A percentile compares a stretch with the other conserved stretches of the same genome.
phyloP scores from a whole-genome alignment of 64 coral and sea anemone species.

The Actinia equina region DNA sequence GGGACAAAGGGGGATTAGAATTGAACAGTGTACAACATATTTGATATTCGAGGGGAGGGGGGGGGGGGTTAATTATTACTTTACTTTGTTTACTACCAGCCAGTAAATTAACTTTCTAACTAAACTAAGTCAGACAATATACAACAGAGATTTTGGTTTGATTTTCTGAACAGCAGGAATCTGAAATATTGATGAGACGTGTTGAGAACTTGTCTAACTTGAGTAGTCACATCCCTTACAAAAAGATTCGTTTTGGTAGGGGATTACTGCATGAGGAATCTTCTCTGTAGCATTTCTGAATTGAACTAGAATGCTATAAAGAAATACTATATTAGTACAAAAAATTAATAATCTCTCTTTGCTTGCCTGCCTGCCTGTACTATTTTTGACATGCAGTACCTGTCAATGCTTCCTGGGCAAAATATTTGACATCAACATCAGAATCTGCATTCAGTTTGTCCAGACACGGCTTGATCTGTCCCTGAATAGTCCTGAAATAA shows the following conservation, averaged over 20 bases:
- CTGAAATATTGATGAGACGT: background rate
- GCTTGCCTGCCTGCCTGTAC: background rate
- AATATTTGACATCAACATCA: slow-evolving; percentile 99
- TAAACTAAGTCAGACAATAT: background rate
- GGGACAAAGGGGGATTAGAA: background rate
- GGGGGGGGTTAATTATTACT: too few relatives aligned
- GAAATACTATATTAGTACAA: background rate
- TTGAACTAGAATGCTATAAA: background rate
- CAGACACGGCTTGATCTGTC: slow-evolving; percentile 89
- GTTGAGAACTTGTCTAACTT: background rate
- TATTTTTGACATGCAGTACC: slow-evolving; percentile 15
- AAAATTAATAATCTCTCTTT: background rate
- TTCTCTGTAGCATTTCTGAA: background rate
- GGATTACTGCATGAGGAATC: background rate
- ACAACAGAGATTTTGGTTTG: too few relatives aligned
- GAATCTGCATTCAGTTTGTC: slow-evolving; percentile 90
- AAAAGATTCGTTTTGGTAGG: background rate
- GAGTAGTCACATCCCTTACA: background rate
- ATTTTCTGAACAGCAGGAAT: background rate
- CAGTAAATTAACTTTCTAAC: background rate
- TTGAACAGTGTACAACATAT: background rate
- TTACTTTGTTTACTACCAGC: background rate
- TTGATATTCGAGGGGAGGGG: background rate
- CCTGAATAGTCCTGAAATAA: slow-evolving; percentile 72
- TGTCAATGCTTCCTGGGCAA: slow-evolving; percentile 99